Evolutionary conservation across 2,888 invertebrate genomes (phyloP).

Genomic region (Synanthedon formicaeformis): DNA sequence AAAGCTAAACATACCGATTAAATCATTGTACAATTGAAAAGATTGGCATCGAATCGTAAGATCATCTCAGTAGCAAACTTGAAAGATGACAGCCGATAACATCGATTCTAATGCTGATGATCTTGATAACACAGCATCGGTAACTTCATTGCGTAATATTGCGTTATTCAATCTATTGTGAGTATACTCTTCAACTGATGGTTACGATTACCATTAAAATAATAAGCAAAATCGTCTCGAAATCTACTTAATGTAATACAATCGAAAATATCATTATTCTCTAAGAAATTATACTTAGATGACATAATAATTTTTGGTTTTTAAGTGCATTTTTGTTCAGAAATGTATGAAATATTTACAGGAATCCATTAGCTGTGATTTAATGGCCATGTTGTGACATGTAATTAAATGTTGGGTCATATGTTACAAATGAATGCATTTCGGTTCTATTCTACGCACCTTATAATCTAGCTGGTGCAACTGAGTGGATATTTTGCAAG

Average conservation of each 20-base stretch:
- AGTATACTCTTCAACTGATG: slow-evolving; percentile 19
- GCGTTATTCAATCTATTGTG: slow-evolving; percentile 28
- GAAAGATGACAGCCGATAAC: slow-evolving; percentile 28
- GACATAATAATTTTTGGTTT: too few species aligned
- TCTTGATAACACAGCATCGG: slow-evolving; percentile 19
- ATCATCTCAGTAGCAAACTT: slow-evolving; percentile 23
- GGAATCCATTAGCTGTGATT: too few species aligned
- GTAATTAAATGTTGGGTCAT: neutral
- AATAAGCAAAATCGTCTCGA: neutral
- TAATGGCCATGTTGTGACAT: neutral
- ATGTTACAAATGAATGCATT: neutral
- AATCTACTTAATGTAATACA: too few species aligned
- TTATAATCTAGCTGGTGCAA: neutral
- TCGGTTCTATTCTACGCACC: neutral
- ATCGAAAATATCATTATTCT: too few species aligned
- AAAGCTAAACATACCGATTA: slow-evolving; percentile 9
- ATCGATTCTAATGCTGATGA: slow-evolving; percentile 25
- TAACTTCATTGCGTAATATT: slow-evolving; percentile 33
- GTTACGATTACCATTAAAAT: slow-evolving; percentile 13
- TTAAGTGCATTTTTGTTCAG: too few species aligned
- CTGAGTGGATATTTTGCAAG: neutral
- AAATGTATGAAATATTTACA: too few species aligned
- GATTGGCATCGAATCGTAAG: slow-evolving; percentile 19
- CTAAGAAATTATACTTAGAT: too few species aligned
- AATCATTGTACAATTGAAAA: slow-evolving; percentile 15